These are phyloP conservation scores for Malaclemys terrapin DNA, from an alignment of 2,113 vertebrate genomes.

Conservation along the genomic window DNA sequence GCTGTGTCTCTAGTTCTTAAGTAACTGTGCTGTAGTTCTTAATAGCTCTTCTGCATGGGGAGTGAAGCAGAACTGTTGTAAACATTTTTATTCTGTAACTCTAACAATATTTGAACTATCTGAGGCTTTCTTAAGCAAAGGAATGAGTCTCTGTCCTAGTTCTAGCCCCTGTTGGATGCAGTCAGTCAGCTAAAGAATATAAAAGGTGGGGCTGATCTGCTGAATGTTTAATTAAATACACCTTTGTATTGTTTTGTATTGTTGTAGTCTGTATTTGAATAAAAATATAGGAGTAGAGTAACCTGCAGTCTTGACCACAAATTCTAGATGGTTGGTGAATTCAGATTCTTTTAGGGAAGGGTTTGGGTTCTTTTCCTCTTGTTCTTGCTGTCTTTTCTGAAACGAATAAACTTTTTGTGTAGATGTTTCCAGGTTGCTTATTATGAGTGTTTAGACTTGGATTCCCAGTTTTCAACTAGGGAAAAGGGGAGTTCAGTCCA, in stretches of 20 bases:
- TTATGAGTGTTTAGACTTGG: not conserved
- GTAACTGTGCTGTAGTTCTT: not conserved
- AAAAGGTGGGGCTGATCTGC: not conserved
- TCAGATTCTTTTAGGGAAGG: not conserved
- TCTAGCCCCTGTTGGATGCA: fast-evolving
- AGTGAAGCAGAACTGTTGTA: not conserved
- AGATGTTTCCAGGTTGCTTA: not conserved
- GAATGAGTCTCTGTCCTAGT: not conserved
- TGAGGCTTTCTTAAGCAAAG: fast-evolving
- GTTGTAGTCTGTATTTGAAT: not conserved
- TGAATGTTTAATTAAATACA: not conserved
- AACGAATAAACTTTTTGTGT: not conserved
- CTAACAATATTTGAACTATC: not conserved
- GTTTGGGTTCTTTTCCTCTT: not conserved
- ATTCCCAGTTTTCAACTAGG: not conserved
- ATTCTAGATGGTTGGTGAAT: not conserved
- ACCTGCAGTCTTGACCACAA: not conserved
- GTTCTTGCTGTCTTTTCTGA: not conserved
- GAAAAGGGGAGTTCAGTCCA: not conserved
- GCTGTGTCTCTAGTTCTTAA: not conserved
- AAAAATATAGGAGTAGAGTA: not conserved
- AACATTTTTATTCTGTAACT: not conserved
- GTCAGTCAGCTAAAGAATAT: not conserved
- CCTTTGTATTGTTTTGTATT: not conserved
- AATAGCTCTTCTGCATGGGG: fast-evolving